phyloP scores from a whole-genome alignment of 23 tunicate genomes.

The Halocynthia roretzi region DNA sequence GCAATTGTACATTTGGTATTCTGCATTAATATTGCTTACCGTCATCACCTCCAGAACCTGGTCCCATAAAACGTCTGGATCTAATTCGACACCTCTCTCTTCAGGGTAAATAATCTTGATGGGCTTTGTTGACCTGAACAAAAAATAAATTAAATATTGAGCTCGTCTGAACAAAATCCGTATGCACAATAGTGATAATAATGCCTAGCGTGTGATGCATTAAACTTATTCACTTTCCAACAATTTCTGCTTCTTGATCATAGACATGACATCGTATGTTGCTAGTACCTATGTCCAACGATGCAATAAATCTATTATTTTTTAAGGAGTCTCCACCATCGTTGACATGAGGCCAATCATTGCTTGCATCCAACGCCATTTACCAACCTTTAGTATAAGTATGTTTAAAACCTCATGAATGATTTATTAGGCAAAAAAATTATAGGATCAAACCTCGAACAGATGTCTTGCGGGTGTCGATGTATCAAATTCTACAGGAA shows the following conservation, averaged over 20 bases:
- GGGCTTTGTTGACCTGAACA: constrained; percentile 1
- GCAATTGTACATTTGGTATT: no score
- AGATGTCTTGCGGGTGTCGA: no score
- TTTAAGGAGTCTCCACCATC: no score
- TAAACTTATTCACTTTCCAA: constrained; percentile 37
- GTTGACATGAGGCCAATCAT: no score
- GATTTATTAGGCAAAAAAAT: no score
- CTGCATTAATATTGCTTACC: constrained; percentile 5
- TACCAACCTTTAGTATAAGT: no score
- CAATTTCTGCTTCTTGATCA: constrained; percentile 33
- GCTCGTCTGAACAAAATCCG: no score
- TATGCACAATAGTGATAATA: no score
- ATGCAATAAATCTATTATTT: constrained; percentile 35
- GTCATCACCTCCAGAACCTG: constrained; percentile 46
- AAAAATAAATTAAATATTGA: neutral
- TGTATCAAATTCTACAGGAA: no score
- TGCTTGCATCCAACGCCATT: no score
- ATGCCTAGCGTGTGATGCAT: neutral
- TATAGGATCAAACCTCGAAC: no score
- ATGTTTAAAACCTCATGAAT: no score
- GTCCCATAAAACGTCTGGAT: constrained; percentile 81
- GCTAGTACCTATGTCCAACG: constrained; percentile 92
- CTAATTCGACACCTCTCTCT: constrained; percentile 71
- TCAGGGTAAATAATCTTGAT: constrained; percentile 49
- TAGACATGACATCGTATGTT: constrained; percentile 63